Evolutionary conservation across 2,797 vertebrate genomes (phyloP), one percentile per base, ranked within the genome.

Genomic region (Myiotriccus ornatus): DNA sequence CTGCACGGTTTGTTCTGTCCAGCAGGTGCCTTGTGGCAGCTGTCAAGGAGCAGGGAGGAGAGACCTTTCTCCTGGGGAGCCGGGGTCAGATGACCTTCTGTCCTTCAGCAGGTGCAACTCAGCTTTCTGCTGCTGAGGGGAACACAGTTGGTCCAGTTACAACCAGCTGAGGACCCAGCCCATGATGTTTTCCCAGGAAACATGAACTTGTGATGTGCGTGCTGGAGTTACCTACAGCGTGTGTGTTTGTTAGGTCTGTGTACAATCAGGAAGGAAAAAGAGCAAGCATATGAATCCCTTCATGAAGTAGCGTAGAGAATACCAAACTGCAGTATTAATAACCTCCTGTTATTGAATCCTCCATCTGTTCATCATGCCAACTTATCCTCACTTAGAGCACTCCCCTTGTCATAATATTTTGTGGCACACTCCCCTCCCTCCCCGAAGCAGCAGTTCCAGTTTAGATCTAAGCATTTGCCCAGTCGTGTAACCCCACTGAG

Each of bases 331-430:
- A 96, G 96, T 96, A 97, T 97, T 97, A 96, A 97, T 97, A 96
- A 97, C 95, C 96, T 95, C 95, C 95, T 97, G 96, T 97, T 97
- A 96, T 92, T 95, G 96, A 96, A 97, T 96, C 91, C 95, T 95
- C 96, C 96, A 97, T 97, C 96, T 97, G 96, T 96, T 97, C 96
- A 88, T 95, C 90, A 93, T 95, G 95, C 96, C 96, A 97, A 95
- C 95, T 94, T 96, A 96, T 96, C 96, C 94, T 94, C 96, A 95
- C 95, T 96, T 68, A 68, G 94, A 97, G 95, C 96, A 94, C 95
- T 96, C 96, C 96, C 96, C 96, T 96, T 96, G 96, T 97, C 96
- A 97, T 95, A 97, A 97, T 97, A 97, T 97, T 97, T 95, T 93
- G 94, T 22, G 75, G 93, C 94, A 94, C 95, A 65, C 93, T 96